Evolutionary conservation across 2,888 invertebrate species (phyloP).

Genomic region (Melieria omissa): DNA sequence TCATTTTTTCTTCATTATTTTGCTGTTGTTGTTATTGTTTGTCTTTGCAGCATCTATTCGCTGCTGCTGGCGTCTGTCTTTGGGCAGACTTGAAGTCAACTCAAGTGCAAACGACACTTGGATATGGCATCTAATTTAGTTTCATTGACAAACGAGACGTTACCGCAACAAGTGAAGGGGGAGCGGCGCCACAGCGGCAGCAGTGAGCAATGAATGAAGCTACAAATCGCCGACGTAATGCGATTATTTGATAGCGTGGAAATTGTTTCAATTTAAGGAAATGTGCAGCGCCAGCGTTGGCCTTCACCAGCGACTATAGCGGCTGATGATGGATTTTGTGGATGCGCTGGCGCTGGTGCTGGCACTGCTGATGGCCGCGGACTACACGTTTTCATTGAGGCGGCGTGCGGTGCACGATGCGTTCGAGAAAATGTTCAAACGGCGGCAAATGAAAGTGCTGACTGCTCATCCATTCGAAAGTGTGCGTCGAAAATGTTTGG

Average conservation of each 20-base stretch:
- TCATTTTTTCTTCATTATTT: conserved; percentile 11
- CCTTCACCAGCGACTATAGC: conserved; percentile 13
- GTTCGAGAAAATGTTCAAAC: too few relatives aligned
- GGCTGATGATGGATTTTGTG: conserved; percentile 19
- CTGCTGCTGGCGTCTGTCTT: background rate
- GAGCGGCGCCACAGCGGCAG: background rate
- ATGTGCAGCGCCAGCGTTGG: conserved; percentile 15
- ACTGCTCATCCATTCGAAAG: too few relatives aligned
- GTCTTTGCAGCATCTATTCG: conserved; percentile 13
- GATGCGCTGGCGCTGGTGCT: background rate
- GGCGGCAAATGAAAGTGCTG: too few relatives aligned
- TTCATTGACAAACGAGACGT: conserved; percentile 14
- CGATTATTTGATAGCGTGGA: conserved; percentile 49
- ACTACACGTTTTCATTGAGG: too few relatives aligned
- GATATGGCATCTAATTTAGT: conserved; percentile 20
- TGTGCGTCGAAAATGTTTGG: too few relatives aligned
- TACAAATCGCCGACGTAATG: background rate
- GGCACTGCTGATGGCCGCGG: background rate
- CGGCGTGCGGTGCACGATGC: too few relatives aligned
- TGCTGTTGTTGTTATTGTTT: conserved; percentile 11
- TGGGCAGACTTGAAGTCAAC: conserved; percentile 2
- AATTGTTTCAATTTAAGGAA: conserved; percentile 53
- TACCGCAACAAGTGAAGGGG: conserved; percentile 1
- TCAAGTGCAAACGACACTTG: conserved; percentile 27
- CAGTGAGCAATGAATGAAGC: background rate